These are phyloP conservation scores for Anhinga rufa DNA, from an alignment of 2,113 vertebrate genomes.

Conservation along the genomic window DNA sequence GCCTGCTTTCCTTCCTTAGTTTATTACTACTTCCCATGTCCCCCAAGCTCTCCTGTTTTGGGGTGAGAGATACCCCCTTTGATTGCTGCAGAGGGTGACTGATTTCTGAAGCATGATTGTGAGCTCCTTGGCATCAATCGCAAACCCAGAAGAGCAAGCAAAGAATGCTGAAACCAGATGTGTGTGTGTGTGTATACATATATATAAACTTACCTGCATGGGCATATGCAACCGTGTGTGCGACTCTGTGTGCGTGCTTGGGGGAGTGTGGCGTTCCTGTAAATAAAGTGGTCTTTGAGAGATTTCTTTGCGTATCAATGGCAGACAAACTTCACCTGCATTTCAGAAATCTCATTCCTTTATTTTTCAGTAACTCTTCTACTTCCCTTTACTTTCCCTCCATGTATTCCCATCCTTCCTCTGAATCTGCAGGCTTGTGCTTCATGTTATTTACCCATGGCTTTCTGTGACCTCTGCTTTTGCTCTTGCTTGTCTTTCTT, in stretches of 20 bases:
- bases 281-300: not conserved
- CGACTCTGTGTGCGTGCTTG: accelerated
- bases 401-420: not conserved
- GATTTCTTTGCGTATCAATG: not conserved
- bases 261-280: not conserved
- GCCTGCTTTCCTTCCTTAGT: not conserved
- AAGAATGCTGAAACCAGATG: not conserved
- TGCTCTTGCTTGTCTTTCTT: not conserved
- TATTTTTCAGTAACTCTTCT: not conserved
- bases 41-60: not conserved
- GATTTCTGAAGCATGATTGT: not conserved
- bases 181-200: not conserved
- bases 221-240: not conserved
- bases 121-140: not conserved
- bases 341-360: not conserved
- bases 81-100: not conserved
- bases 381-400: not conserved
- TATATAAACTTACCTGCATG: not conserved
- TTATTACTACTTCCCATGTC: not conserved
- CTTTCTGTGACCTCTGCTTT: not conserved
- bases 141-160: not conserved
- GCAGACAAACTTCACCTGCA: not conserved
- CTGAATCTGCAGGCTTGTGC: not conserved
- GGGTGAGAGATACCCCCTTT: not conserved
- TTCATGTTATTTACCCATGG: not conserved